Conservation (phyloP, 2,888 invertebrate genomes). For the Tenthredo notha region DNA sequence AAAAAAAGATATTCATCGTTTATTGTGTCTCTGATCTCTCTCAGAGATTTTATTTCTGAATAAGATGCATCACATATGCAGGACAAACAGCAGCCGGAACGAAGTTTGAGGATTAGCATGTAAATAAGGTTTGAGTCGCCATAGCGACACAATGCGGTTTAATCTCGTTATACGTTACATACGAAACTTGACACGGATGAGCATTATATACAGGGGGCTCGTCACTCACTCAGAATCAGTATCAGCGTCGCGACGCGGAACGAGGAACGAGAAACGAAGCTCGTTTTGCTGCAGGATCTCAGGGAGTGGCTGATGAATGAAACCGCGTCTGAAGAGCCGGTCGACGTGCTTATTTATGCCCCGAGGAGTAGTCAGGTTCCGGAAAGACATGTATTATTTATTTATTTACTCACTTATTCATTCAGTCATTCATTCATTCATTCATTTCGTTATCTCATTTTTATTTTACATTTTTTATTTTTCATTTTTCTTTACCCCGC, state of each 20-base stretch:
- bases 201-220: constrained; percentile 30
- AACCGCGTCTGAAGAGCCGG: neutral
- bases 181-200: constrained; percentile 43
- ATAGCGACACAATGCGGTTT: constrained; percentile 27
- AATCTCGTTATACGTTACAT: constrained; percentile 49
- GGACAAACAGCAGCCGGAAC: constrained; percentile 38
- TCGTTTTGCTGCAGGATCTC: neutral
- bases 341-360: constrained; percentile 1
- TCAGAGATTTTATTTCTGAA: neutral
- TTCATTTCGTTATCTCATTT: neutral
- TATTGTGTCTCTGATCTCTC: neutral
- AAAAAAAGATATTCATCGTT: neutral
- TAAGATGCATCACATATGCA: constrained; percentile 24
- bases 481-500: neutral
- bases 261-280: too few relatives aligned
- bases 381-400: constrained; percentile 23
- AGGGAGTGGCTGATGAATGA: constrained; percentile 39
- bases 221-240: constrained; percentile 44
- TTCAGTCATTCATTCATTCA: neutral
- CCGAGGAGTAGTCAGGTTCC: neutral
- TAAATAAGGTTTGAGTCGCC: constrained; percentile 69
- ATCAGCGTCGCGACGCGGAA: neutral
- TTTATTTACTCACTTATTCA: neutral
- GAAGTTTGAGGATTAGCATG: constrained; percentile 69
- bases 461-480: neutral